phyloP scores from a whole-genome alignment of 2,888 invertebrate genomes.

The Pyrrhosoma nymphula region DNA sequence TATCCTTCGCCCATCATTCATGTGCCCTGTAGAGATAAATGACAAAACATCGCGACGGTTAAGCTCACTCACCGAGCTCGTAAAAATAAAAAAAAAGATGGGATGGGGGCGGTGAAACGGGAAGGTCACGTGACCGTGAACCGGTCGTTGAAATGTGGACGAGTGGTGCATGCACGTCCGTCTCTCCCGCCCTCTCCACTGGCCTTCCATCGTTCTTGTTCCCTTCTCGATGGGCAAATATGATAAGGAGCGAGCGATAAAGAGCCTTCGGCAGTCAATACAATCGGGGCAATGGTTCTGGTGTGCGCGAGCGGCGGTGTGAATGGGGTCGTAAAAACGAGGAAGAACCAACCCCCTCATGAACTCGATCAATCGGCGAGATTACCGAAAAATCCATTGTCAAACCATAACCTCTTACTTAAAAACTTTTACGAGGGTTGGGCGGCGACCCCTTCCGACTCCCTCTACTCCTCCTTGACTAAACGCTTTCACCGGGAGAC shows the following conservation, averaged over 20 bases:
- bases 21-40: background rate
- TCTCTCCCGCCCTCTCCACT: background rate
- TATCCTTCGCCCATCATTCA: slow-evolving; percentile 17
- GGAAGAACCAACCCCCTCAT: slow-evolving; percentile 23
- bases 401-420: slow-evolving; percentile 35
- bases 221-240: background rate
- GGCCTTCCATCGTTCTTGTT: background rate
- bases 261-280: slow-evolving; percentile 22
- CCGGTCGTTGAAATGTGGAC: background rate
- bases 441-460: background rate
- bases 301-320: background rate
- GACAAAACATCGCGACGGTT: background rate
- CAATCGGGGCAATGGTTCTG: background rate
- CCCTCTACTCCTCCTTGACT: background rate
- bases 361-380: background rate
- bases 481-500: background rate
- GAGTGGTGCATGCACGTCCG: background rate
- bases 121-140: slow-evolving; percentile 17
- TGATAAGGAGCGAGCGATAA: slow-evolving; percentile 36
- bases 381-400: slow-evolving; percentile 17
- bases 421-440: slow-evolving; percentile 16
- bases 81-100: background rate
- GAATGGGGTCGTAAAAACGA: slow-evolving; percentile 4
- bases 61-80: background rate
- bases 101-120: background rate